Evolutionary conservation across 1,140 invertebrate genomes (phyloP).

Genomic region (Gerris buenoi): DNA sequence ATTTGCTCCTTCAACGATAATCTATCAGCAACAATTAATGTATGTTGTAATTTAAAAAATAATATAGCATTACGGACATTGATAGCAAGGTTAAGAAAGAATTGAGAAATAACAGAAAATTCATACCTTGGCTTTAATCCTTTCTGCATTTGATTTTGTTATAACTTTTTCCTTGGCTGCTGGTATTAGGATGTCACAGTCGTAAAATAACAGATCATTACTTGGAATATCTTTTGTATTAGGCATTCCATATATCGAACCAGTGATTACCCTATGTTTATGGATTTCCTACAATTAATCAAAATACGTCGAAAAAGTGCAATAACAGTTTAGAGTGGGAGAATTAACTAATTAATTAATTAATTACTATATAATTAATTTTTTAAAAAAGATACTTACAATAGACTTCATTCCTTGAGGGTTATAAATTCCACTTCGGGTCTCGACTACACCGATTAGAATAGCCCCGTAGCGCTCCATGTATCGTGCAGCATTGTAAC

Average conservation of each 20-base stretch:
- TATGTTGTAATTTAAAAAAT: background rate
- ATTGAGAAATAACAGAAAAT: background rate
- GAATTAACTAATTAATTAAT: too few species aligned
- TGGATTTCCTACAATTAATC: slow-evolving; percentile 39
- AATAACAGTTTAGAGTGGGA: too few species aligned
- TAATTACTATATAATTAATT: too few species aligned
- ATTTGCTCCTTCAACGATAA: slow-evolving; percentile 64
- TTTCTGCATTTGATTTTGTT: slow-evolving; percentile 53
- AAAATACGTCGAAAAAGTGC: too few species aligned
- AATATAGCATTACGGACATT: background rate
- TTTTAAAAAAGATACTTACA: too few species aligned
- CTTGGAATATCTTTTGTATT: slow-evolving; percentile 46
- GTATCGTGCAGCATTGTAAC: slow-evolving; percentile 59
- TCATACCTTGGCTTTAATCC: slow-evolving; percentile 55
- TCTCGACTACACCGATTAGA: slow-evolving; percentile 65
- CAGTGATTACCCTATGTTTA: slow-evolving; percentile 42
- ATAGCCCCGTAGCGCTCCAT: slow-evolving; percentile 60
- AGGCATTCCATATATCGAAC: slow-evolving; percentile 57
- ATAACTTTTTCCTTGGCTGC: slow-evolving; percentile 74
- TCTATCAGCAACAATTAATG: slow-evolving; percentile 3
- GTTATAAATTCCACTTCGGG: slow-evolving; percentile 53
- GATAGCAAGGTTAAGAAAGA: background rate
- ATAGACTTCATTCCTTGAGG: slow-evolving; percentile 41
- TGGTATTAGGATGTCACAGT: slow-evolving; percentile 75
- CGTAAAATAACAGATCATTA: slow-evolving; percentile 49